A percentile compares a stretch with the other conserved stretches of the same genome.
phyloP scores from a whole-genome alignment of 2,888 invertebrate species.

The Odontomyia ornata region DNA sequence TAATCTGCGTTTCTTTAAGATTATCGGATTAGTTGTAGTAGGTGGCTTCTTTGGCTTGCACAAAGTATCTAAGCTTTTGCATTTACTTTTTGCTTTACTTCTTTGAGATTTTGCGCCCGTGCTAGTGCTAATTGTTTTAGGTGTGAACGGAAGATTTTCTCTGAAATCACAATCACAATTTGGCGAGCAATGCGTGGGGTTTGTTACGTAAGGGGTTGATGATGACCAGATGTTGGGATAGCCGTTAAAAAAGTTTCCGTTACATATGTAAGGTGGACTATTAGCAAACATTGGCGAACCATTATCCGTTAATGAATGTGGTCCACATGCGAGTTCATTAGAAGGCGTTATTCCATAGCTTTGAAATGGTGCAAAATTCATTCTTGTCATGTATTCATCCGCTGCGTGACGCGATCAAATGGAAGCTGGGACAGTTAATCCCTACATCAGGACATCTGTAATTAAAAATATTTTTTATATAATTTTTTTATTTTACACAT shows the following conservation, averaged over 20 bases:
- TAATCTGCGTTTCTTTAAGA: slow-evolving; percentile 70
- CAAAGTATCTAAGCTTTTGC: neutral
- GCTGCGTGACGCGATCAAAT: no score
- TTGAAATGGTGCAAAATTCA: slow-evolving; percentile 18
- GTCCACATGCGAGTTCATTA: slow-evolving; percentile 7
- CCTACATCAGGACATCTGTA: no score
- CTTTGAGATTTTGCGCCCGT: neutral
- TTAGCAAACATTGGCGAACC: slow-evolving; percentile 24
- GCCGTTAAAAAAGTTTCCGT: neutral
- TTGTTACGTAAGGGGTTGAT: neutral
- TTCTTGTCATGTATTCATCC: slow-evolving; percentile 14
- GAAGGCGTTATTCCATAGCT: neutral
- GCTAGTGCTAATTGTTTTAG: neutral
- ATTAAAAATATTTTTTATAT: no score
- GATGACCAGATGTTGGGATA: slow-evolving; percentile 16
- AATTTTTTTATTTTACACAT: no score
- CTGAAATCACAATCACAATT: slow-evolving; percentile 8
- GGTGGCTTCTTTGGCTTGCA: slow-evolving; percentile 35
- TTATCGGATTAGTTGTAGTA: slow-evolving; percentile 68
- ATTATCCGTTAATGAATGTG: slow-evolving; percentile 11
- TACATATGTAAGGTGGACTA: slow-evolving; percentile 37
- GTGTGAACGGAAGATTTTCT: neutral
- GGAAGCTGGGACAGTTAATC: no score
- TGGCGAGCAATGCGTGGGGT: neutral
- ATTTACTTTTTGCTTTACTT: neutral